A percentile compares a stretch with the other conserved stretches of the same genome.
These are phyloP conservation scores for Macaria liturata DNA, from an alignment of 2,888 invertebrate genomes.

Conservation along the genomic window DNA sequence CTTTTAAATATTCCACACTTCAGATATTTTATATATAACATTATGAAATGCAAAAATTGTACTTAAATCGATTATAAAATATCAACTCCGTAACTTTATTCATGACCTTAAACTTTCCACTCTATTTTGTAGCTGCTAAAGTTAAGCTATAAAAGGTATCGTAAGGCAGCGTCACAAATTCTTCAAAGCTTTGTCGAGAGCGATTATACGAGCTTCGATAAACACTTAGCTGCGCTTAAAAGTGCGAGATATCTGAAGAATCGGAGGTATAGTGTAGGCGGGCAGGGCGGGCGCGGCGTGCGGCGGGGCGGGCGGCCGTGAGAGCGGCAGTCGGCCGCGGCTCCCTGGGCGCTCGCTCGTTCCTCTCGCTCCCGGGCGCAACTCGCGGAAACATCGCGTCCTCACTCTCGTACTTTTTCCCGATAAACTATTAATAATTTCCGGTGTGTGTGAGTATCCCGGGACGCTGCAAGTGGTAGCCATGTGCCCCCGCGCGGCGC, in stretches of 20 bases:
- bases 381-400: constrained; percentile 27
- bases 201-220: constrained; percentile 46
- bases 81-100: too few relatives aligned
- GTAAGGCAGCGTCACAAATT: constrained; percentile 8
- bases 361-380: constrained; percentile 32
- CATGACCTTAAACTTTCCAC: too few relatives aligned
- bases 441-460: constrained; percentile 26
- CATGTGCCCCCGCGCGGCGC: constrained; percentile 63
- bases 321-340: constrained; percentile 38
- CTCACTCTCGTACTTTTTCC: constrained; percentile 29
- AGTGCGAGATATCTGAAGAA: constrained; percentile 58
- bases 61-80: too few relatives aligned
- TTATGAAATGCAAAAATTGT: too few relatives aligned
- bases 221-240: constrained; percentile 57
- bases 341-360: constrained; percentile 35
- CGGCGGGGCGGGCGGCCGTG: constrained; percentile 59
- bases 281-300: constrained; percentile 59
- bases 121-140: constrained; percentile 2
- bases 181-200: constrained; percentile 37
- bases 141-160: constrained; percentile 14
- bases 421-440: constrained; percentile 33
- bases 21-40: too few relatives aligned
- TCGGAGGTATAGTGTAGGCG: constrained; percentile 61
- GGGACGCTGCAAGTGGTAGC: constrained; percentile 24
- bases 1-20: too few relatives aligned